Base-by-base conservation (phyloP, 2,888 invertebrate species). In the Callyntrura sp. region DNA sequence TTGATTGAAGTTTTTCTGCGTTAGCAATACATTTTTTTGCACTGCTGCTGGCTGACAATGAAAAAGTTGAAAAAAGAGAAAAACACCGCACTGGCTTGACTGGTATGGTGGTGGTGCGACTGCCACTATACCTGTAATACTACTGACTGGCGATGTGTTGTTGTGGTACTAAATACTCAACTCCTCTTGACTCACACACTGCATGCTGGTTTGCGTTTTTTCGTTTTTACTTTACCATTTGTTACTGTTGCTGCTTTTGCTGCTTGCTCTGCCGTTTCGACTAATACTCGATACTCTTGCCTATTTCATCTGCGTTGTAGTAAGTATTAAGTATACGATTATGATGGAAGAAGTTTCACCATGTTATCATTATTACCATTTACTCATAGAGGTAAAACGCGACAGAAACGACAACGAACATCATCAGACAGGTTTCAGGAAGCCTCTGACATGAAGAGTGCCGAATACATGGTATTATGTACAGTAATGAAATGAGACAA, bases 351-450 rank as follows among this genome's bases (percentile, higher is more conserved):
- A 57, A 60, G 28, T 79, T 79, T 79, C 79, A 60, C 60, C 60
- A 51, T 60, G 20, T 79, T 57, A 79, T 82, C 65, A 65, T 82
- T 76, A 51, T 25, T 25, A 76, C 51, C 35, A 35, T 43, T 70
- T 76, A 51, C 20, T 60, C 43, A 4, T 45, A 35, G 35, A 35
- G 35, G 43, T 76, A 20, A 45, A 76, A 70, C 70, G 84, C 45
- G 85, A 51, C 70, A 35, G 3, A 35, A n/a, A 68, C 65, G 55
- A 55, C 70, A 65, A 86, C 65, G 45, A 87, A 79, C 79, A 87
- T 87, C 87, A 81, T 81, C 81, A 57, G 87, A 87, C 87, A 87
- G 87, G 87, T 87, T 87, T 87, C 87, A 81, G 81, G 81, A 81
- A 68, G 81, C 87, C 87, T 87, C 79, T 87, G 81, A 87, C 87